phyloP scores from a whole-genome alignment of 2,888 invertebrate species.

The Megamerina dolium region DNA sequence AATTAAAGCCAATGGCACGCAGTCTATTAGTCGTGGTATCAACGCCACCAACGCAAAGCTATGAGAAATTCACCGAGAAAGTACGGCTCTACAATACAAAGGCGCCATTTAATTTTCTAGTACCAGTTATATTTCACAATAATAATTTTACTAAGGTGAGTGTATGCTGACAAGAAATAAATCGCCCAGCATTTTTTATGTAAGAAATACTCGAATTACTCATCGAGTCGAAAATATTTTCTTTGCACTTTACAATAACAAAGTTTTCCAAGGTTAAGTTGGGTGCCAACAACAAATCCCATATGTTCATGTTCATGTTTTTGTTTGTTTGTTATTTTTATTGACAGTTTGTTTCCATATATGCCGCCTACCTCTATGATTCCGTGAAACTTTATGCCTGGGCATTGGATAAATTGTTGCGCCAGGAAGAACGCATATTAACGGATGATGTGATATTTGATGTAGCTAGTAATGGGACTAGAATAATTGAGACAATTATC shows the following conservation, averaged over 20 bases:
- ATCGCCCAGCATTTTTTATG: not conserved
- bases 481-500: constrained; percentile 81
- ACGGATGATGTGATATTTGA: constrained; percentile 60
- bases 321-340: constrained; percentile 11
- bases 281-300: no score
- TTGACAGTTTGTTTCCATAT: constrained; percentile 73
- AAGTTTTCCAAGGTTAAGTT: no score
- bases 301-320: no score
- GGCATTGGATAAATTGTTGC: constrained; percentile 71
- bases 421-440: constrained; percentile 52
- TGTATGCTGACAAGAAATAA: constrained; percentile 7
- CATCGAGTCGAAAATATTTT: no score
- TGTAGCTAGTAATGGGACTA: constrained; percentile 77
- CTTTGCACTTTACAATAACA: no score
- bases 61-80: constrained; percentile 69
- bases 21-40: constrained; percentile 85
- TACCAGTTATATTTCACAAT: constrained; percentile 56
- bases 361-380: constrained; percentile 92
- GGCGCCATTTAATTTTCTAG: constrained; percentile 74
- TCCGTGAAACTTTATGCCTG: constrained; percentile 86
- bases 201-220: no score
- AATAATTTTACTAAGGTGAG: constrained; percentile 52
- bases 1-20: constrained; percentile 60
- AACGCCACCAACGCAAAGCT: constrained; percentile 70
- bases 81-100: constrained; percentile 73